These are phyloP conservation scores for Capra hircus DNA, from an alignment of 2,113 vertebrate genomes.

Conservation along the genomic window DNA sequence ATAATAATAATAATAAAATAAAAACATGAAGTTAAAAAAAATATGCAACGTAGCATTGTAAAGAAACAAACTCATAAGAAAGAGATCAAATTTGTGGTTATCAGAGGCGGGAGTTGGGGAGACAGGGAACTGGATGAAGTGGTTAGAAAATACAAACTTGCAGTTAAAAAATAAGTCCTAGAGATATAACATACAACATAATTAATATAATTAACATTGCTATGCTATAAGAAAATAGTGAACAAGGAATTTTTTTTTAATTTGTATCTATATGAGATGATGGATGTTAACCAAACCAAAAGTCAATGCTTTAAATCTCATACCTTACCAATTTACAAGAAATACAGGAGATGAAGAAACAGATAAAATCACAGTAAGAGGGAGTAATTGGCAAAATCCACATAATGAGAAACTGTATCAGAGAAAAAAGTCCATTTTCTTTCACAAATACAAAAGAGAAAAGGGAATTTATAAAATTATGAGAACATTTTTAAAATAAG, in stretches of 20 bases:
- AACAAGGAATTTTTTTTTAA: not conserved
- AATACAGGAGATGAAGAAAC: not conserved
- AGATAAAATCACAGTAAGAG: not conserved
- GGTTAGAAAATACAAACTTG: not conserved
- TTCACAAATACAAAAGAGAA: not conserved
- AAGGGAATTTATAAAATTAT: not conserved
- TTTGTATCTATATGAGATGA: not conserved
- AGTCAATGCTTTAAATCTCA: not conserved
- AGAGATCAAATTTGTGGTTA: not conserved
- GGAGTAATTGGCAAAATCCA: not conserved
- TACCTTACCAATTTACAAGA: not conserved
- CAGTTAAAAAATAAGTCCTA: not conserved
- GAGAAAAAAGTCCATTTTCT: not conserved
- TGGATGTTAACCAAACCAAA: not conserved
- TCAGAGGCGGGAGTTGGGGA: not conserved
- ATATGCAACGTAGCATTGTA: not conserved
- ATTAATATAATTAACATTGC: not conserved
- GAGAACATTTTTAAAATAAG: not conserved
- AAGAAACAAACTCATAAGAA: not conserved
- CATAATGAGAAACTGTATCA: not conserved
- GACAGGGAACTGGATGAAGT: not conserved
- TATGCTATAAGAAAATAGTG: not conserved
- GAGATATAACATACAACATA: not conserved
- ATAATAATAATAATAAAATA: no score
- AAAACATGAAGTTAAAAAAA: not conserved